phyloP scores from a whole-genome alignment of 2,113 vertebrate species.

The Haplotaxodon microlepis region DNA sequence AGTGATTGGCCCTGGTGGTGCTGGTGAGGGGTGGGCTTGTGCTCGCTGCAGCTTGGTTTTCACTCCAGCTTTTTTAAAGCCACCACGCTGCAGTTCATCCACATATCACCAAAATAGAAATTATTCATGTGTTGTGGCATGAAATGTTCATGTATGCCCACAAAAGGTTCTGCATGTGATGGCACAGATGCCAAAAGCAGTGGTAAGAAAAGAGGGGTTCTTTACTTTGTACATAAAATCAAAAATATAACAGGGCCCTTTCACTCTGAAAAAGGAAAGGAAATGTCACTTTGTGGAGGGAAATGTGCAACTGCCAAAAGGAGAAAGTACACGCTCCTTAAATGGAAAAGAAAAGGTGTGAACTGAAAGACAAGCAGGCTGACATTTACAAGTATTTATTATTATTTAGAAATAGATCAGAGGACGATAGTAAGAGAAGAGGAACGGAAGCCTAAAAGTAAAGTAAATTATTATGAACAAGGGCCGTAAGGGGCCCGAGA shows the following conservation, averaged over 20 bases:
- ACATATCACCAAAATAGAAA: background rate
- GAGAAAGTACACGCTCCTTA: background rate
- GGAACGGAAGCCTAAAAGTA: background rate
- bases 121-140: background rate
- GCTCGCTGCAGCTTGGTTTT: background rate
- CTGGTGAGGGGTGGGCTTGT: background rate
- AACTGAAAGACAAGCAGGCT: background rate
- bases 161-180: background rate
- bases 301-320: background rate
- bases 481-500: rapidly evolving
- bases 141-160: background rate
- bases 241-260: background rate
- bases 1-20: constrained; percentile 18
- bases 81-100: background rate
- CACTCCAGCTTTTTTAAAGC: background rate
- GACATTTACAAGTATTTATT: background rate
- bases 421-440: background rate
- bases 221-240: background rate
- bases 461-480: background rate
- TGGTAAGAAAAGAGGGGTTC: background rate
- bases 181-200: background rate
- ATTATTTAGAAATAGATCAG: background rate
- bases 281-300: background rate
- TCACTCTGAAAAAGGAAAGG: background rate
- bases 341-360: background rate